Evolutionary conservation across 2,888 invertebrate genomes (phyloP), one percentile per base, ranked within the genome.

Genomic region (Standfussiana lucernea): DNA sequence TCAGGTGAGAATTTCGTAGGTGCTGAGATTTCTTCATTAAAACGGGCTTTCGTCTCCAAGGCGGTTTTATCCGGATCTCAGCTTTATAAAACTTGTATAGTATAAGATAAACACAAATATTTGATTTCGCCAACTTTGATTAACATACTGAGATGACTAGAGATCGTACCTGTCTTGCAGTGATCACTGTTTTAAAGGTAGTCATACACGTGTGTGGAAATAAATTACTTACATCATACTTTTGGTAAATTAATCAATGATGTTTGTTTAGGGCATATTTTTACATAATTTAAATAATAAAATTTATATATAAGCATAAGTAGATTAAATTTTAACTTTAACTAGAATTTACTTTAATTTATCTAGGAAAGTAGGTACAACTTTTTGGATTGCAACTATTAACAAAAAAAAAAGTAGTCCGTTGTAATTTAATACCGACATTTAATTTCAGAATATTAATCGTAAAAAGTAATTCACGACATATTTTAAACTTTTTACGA

Each of bases 91-190:
- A 86, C 80, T 86, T 77, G 82, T 85, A 82, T 79, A 37, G 45
- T 72, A 72, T 32, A 35, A 11, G 86, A 92, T 91, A 90, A 90
- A 91, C 87, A 92, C 89, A 91, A 92, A 92, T 93, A 91, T 93
- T 93, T 93, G 91, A 91, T 92, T 92, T 93, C 89, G 92, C 91
- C 77, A 89, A 89, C 81, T 75, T 66, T 74, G 76, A 93, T 93
- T 93, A 90, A 80, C 93, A 93, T 93, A 93, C 91, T 75, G 78
- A 88, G 86, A 88, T 73, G 86, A 88, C 88, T 72, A 68, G 86
- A 78, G 66, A 77, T 75, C 68, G 77, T 84, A 85, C 80, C 74
- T 69, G 84, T 81, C 87, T 86, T 88, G 87, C 88, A 88, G 64
- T 77, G 78, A 82, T 80, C 62, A 71, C 68, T 67, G 77, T 73